These are phyloP conservation scores for Lampropteryx suffumata DNA, from an alignment of 2,888 invertebrate species.

Conservation along the genomic window DNA sequence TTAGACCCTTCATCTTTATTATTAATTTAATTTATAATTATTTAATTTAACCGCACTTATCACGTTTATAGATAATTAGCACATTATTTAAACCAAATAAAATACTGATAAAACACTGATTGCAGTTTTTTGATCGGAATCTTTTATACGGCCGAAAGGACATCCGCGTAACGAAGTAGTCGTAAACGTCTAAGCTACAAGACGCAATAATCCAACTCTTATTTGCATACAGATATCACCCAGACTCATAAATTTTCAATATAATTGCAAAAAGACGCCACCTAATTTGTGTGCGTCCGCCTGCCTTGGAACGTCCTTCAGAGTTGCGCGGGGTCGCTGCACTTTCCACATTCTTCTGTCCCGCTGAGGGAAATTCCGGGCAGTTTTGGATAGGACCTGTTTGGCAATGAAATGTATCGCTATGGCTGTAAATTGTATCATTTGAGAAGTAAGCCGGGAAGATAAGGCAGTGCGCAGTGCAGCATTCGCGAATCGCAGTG, in stretches of 20 bases:
- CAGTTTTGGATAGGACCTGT: conserved; percentile 51
- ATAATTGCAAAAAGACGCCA: conserved; percentile 42
- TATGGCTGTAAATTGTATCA: conserved; percentile 63
- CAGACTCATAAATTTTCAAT: conserved; percentile 37
- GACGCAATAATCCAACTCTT: conserved; percentile 53
- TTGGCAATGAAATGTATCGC: conserved; percentile 64
- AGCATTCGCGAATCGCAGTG: conserved; percentile 69
- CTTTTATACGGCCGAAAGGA: conserved; percentile 22
- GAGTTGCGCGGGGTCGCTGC: conserved; percentile 27
- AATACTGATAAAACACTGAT: conserved; percentile 5
- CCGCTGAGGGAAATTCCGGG: conserved; percentile 34
- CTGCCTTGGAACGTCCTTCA: conserved; percentile 53
- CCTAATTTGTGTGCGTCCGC: conserved; percentile 31
- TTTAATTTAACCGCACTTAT: conserved; percentile 9
- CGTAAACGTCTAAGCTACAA: conserved; percentile 49
- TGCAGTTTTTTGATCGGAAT: conserved; percentile 9
- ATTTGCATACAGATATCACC: conserved; percentile 59
- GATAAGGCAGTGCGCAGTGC: conserved; percentile 70
- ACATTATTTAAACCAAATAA: conserved; percentile 17
- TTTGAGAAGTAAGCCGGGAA: conserved; percentile 56
- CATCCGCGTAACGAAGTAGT: conserved; percentile 63
- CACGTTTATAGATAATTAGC: conserved; percentile 23
- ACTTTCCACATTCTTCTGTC: conserved; percentile 25
- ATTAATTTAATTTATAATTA: conserved; percentile 6
- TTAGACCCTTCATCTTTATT: background rate